Base-by-base conservation (phyloP, 2,888 invertebrate species). In the Drosophila borealis region DNA sequence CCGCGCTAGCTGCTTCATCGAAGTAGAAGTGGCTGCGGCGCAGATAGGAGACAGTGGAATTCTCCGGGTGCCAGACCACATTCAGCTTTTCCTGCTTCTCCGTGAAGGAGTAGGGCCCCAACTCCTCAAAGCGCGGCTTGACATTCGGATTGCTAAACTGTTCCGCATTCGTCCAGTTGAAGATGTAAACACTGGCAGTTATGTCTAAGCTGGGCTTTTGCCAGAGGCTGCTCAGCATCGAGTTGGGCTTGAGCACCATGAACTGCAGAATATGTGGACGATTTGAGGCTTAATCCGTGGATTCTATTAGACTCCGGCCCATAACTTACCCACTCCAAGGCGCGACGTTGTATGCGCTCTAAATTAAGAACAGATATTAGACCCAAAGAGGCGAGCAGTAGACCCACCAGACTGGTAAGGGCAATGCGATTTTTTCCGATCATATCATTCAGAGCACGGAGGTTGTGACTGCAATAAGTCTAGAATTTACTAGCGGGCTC, bases 81-180 rank as follows among this genome's bases (percentile, higher is more conserved):
- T 97, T 94, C 2, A 95, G 94, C 88, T 96, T 96, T 37, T 94
- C 93, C 14, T 95, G 94, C 13, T 93, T 91, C 90, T 96, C 96
- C 0, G 93, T 94, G 90, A 93, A 96, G 1, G 93, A 92, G 84
- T 95, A 95, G 0, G 95, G 95, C 4, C 95, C 95, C 1, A 93
- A 71, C 88, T 94, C 90, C 66, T 92, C 88, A 25, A 95, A 92
- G 48, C 90, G 92, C 0, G 95, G 95, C 77, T 94, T 95, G 0
- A 83, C 73, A 4, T 86, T 81, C 1, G 91, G 92, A 75, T 93
- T 93, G 0, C 93, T 93, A 44, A 94, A 93, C 44, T 94, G 93
- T 6, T 95, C 93, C 0, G 96, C 94, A 90, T 96, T 96, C 4
- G 96, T 96, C 96, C 96, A 96, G 91, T 96, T 96, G 91, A 95